Conservation (phyloP, 2,797 vertebrate genomes). For the Danio kyathit region DNA sequence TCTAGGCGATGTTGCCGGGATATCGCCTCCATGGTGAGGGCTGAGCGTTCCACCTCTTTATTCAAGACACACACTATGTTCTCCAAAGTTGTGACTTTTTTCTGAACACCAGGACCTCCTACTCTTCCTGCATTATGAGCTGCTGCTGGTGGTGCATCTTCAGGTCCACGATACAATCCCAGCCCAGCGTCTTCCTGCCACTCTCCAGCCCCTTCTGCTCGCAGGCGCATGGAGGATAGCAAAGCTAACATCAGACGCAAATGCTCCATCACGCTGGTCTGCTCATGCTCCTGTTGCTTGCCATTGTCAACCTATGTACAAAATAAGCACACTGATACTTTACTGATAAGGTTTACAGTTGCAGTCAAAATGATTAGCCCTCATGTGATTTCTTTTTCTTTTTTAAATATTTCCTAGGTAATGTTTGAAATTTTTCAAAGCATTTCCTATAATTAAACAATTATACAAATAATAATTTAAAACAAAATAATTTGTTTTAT, state of each 20-base stretch:
- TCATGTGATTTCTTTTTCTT: no score
- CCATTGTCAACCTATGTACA: slow-evolving; percentile 86
- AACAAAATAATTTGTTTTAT: no score
- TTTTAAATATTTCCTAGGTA: no score
- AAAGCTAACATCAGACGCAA: slow-evolving; percentile 86
- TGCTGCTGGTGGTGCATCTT: slow-evolving; percentile 66
- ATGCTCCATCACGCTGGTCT: slow-evolving; percentile 84
- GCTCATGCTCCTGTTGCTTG: slow-evolving; percentile 87
- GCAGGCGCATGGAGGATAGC: slow-evolving; percentile 69
- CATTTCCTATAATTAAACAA: no score
- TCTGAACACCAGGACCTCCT: slow-evolving; percentile 65
- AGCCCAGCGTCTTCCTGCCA: slow-evolving; percentile 79
- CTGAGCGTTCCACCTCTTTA: slow-evolving; percentile 91
- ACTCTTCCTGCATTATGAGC: slow-evolving; percentile 65
- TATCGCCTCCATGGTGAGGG: slow-evolving; percentile 85
- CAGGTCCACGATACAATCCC: slow-evolving; percentile 73
- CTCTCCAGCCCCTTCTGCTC: slow-evolving; percentile 67
- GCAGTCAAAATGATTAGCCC: no score
- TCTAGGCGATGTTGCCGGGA: slow-evolving; percentile 89
- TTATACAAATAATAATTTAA: no score
- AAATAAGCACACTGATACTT: not conserved
- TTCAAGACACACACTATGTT: slow-evolving; percentile 95
- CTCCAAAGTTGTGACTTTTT: slow-evolving; percentile 88
- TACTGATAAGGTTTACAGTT: not conserved
- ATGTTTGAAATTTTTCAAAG: no score